These are phyloP conservation scores for Schizothorax lantsangensis DNA, from an alignment of 2,797 vertebrate species.

Conservation along the genomic window DNA sequence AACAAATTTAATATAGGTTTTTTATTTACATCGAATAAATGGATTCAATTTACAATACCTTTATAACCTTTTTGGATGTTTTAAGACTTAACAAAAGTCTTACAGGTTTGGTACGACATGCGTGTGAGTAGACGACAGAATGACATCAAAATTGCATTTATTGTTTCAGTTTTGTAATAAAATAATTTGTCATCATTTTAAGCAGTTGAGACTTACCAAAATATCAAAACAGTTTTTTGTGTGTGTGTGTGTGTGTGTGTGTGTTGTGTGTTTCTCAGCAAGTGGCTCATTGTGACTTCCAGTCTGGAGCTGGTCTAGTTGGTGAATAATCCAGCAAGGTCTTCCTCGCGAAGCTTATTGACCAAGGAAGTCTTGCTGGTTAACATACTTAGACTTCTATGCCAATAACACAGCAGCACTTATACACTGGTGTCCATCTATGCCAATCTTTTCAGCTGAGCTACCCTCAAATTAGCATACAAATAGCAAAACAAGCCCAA, in stretches of 20 bases:
- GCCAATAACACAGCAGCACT: neutral
- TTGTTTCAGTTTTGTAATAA: neutral
- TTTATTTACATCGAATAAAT: too few species aligned
- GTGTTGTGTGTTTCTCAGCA: neutral
- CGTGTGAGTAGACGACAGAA: too few species aligned
- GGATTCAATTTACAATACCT: too few species aligned
- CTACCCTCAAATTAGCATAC: constrained; percentile 50
- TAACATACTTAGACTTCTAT: neutral
- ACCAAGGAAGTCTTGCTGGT: neutral
- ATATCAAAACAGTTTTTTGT: neutral
- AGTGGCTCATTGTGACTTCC: neutral
- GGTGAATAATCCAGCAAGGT: neutral
- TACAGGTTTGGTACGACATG: too few species aligned
- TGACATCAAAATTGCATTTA: neutral
- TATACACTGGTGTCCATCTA: neutral
- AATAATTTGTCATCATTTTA: neutral
- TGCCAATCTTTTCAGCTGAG: constrained; percentile 1
- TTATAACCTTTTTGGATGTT: too few species aligned
- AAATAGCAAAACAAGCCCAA: constrained; percentile 47
- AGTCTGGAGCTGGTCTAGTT: neutral
- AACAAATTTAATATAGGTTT: neutral
- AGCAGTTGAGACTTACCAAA: neutral
- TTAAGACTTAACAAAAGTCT: too few species aligned
- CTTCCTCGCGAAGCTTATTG: neutral
- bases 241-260: too few species aligned